phyloP scores from a whole-genome alignment of 2,113 vertebrate genomes.

The Saguinus imperator region DNA sequence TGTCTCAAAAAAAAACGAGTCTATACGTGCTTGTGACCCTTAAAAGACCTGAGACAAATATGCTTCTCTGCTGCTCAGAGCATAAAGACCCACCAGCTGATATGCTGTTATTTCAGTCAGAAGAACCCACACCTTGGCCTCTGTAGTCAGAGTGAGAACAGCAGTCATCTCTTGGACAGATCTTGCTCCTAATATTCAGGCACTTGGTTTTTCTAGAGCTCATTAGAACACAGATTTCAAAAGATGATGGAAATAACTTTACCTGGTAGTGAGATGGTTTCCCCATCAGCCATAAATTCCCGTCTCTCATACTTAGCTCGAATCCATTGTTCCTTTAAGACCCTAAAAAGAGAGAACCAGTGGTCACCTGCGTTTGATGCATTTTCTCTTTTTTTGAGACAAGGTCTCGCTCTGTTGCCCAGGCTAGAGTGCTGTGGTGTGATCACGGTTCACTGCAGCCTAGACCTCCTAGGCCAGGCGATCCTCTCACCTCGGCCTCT shows the following conservation, averaged over 20 bases:
- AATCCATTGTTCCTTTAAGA: conserved; percentile 95
- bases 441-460: too few species aligned
- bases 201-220: background rate
- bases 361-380: conserved; percentile 58
- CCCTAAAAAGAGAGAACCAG: conserved; percentile 81
- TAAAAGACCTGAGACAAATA: background rate
- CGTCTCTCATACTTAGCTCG: conserved; percentile 93
- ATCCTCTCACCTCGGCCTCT: too few species aligned
- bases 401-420: too few species aligned
- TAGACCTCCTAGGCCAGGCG: too few species aligned
- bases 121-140: background rate
- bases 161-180: background rate
- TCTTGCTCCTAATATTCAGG: background rate
- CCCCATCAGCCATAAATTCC: conserved; percentile 89
- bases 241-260: conserved; percentile 59
- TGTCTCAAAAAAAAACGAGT: too few species aligned
- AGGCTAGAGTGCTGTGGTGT: too few species aligned
- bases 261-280: conserved; percentile 87
- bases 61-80: background rate
- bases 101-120: background rate
- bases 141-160: background rate
- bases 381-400: background rate
- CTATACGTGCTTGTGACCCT: background rate
- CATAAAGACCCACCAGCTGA: background rate
- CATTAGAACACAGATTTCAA: background rate